Base-by-base conservation (phyloP, 2,113 vertebrate species). In the Nettapus auritus region DNA sequence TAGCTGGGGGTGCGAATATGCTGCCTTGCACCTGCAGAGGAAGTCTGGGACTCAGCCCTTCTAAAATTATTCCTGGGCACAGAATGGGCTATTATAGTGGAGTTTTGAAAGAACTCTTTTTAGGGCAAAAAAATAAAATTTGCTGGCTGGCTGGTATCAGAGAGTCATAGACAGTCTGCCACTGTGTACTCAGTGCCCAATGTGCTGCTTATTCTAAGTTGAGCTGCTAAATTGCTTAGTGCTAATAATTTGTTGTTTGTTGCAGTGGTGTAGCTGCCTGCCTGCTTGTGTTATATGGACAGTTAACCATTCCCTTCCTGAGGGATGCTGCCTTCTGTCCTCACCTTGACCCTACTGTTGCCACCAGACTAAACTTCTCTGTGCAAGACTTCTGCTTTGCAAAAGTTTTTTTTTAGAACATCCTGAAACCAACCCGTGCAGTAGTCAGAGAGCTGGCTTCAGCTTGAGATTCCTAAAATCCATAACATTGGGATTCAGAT, bases 51-150 rank as follows among this genome's bases (percentile, higher is more conserved):
- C 40, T 93, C 89, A 90, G 86, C 40, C 62, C 83, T 84, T 93
- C 86, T 83, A 36, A 97, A 96, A 96, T 92, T 93, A 92, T 95
- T 95, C 86, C 88, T 90, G 62, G 86, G 90, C 94, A 95, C 70
- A 95, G 83, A 96, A 79, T 52, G 74, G 70, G 8, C 86, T 87
- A 96, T 97, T 96, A 88, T 76, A 89, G 86, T 66, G 40, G 93
- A 96, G 92, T 96, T 96, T 92, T 96, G 93, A 96, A 96, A 96
- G 94, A 95, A 96, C 94, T 96, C 96, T 93, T 97, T 96, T 92
- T 93, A 93, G 92, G 88, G 80, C 10, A 5, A 96, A 96, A 96
- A 96, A 96, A 96, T 94, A 96, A 96, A 96, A 95, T 95, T 96
- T 11, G 2, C 86, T 97, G 83, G 93, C 96, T 95, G 86, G 74